Evolutionary conservation across 2,113 vertebrate species (phyloP).

Genomic region (rabbit (Oryctolagus cuniculus)): mOryCun1.1 NC_091439.1:61741501-61742000

Average conservation of each 20-base stretch:
- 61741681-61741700: not conserved
- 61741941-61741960: not conserved
- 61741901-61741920: not conserved
- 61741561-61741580: not conserved
- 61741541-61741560: not conserved
- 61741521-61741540: not conserved
- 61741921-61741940: not conserved
- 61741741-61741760: not conserved
- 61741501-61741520: not conserved
- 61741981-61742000: constrained; percentile 3
- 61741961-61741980: not conserved
- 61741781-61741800: constrained; percentile 31
- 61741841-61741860: constrained; percentile 9
- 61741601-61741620: not conserved
- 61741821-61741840: constrained; percentile 6
- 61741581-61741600: not conserved
- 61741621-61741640: not conserved
- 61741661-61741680: not conserved
- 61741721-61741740: not conserved
- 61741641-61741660: not conserved
- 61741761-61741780: not conserved
- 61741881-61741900: not conserved
- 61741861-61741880: not conserved
- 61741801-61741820: constrained; percentile 2
- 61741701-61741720: not conserved